Evolutionary conservation across 2,888 invertebrate genomes (phyloP).

Genomic region (Eupsilia transversa): DNA sequence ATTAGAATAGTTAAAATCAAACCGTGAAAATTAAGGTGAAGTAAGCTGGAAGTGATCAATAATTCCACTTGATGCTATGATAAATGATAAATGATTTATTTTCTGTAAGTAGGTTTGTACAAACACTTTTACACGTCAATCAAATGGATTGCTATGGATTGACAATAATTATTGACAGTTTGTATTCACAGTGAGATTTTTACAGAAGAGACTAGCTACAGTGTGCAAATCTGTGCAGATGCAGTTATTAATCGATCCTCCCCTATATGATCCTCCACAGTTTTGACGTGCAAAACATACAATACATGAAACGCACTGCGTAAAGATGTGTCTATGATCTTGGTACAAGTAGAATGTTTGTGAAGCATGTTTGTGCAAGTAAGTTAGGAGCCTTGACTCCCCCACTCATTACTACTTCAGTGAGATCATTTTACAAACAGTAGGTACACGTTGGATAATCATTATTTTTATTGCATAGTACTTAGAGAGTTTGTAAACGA

Average conservation of each 20-base stretch:
- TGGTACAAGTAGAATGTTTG: slow-evolving; percentile 28
- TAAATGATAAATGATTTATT: too few species aligned
- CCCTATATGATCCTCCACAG: too few species aligned
- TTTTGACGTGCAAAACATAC: neutral
- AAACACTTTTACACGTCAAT: too few species aligned
- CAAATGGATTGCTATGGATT: neutral
- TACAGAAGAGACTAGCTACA: neutral
- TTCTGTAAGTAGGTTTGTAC: too few species aligned
- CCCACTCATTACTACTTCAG: slow-evolving; percentile 31
- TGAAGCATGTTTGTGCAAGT: slow-evolving; percentile 44
- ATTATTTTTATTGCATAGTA: slow-evolving; percentile 40
- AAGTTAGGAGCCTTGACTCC: slow-evolving; percentile 33
- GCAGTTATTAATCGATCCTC: neutral
- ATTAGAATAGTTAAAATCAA: neutral
- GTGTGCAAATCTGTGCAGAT: neutral
- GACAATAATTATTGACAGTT: neutral
- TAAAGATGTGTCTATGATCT: neutral
- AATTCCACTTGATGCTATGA: neutral
- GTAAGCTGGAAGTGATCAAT: neutral
- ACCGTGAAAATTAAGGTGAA: neutral
- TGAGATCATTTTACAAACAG: slow-evolving; percentile 58
- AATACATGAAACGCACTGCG: too few species aligned
- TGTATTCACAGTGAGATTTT: neutral
- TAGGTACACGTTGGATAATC: slow-evolving; percentile 45
- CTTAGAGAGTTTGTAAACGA: slow-evolving; percentile 15